Evolutionary conservation across 2,113 vertebrate genomes (phyloP), one percentile per base, ranked within the genome.

Genomic region (Climacteris rufus): DNA sequence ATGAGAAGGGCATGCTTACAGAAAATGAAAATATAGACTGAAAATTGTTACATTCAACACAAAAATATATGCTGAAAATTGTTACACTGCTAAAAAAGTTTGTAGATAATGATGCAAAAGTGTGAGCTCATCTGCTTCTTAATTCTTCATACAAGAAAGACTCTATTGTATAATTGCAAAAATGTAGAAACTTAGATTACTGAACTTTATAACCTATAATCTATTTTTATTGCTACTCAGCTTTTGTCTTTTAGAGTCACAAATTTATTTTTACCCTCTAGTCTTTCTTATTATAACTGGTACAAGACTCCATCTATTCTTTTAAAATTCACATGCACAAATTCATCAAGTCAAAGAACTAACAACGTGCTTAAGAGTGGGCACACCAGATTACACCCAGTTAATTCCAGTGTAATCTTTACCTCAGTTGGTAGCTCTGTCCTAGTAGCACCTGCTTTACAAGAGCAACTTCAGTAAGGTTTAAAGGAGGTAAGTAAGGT

Each of bases 331-430:
- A 78, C 47, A 52, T 8, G 42, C 63, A 59, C 28, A 64, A 57
- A 18, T 81, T n/a, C 25, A 39, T 63, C 35, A 47, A 72, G 59
- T 27, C 42, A 77, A 92, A 44, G 52, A 49, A 63, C 76, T 90
- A 60, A 71, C 3, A 0, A 9, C 30, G 16, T 49, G 45, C 25
- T 56, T 77, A 42, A 24, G 93, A 89, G 76, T 6, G 90, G 86
- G 72, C 85, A 50, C 53, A 72, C 12, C 22, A 88, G 92, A 84
- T 81, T 87, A 89, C 61, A 79, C 49, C 25, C 40, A 82, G 45
- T 69, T 90, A 96, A 96, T 92, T 78, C 94, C 76, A 87, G 53
- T 45, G 69, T 94, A 93, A 96, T 66, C 96, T 92, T 93, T 69
- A 92, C 85, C 90, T 95, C 22, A 87, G 80, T n/a, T 92, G 72